Evolutionary conservation across 2,888 invertebrate species (phyloP).

Genomic region (Agrilus mali): DNA sequence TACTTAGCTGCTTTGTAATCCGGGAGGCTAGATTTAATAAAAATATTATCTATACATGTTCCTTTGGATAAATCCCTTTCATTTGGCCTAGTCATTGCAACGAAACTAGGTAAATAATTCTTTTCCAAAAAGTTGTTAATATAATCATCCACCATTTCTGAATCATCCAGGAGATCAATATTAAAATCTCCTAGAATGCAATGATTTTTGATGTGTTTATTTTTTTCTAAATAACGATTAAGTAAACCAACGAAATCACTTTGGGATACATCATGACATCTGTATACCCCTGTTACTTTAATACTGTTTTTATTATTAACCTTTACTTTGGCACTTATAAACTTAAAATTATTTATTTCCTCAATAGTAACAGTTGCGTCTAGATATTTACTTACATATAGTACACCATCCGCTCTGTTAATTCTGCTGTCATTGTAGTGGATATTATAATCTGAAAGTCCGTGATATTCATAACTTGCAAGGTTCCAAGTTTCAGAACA

Average conservation of each 20-base stretch:
- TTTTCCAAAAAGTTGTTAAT: constrained; percentile 5
- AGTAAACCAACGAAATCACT: not conserved
- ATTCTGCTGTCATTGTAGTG: too few species aligned
- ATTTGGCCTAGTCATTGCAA: constrained; percentile 6
- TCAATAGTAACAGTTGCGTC: constrained; percentile 1
- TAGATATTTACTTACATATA: constrained; percentile 5
- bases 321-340: constrained; percentile 1
- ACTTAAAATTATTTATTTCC: constrained; percentile 1
- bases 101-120: constrained; percentile 3
- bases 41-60: constrained; percentile 8
- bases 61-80: too few species aligned
- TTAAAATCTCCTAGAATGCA: constrained; percentile 5
- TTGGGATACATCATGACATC: constrained; percentile 5
- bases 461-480: too few species aligned
- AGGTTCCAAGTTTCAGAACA: too few species aligned
- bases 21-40: constrained; percentile 3
- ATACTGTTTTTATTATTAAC: not conserved
- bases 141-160: not conserved
- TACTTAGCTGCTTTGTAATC: constrained; percentile 1
- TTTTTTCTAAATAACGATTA: too few species aligned
- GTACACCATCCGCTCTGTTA: too few species aligned
- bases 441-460: too few species aligned
- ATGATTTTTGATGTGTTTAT: constrained; percentile 3
- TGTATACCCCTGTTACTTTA: constrained; percentile 5
- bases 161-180: not conserved